Percentiles rank a stretch among this genome's conserved stretches.
phyloP scores from a whole-genome alignment of 2,113 vertebrate genomes.

The Emberiza fucata region DNA sequence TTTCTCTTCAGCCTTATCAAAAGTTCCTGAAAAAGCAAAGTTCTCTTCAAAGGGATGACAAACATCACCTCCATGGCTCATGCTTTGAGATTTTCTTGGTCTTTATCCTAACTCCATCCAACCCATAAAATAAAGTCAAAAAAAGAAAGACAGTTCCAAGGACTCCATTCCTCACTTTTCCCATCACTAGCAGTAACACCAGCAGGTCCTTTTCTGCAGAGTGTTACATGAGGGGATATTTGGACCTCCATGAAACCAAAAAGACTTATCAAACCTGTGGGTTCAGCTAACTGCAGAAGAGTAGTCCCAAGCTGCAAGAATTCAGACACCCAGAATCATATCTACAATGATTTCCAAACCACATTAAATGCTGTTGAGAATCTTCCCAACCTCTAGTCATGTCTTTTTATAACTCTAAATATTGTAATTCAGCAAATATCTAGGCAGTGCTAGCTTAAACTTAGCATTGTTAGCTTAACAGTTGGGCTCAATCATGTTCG shows the following conservation, averaged over 20 bases:
- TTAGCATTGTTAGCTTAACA: background rate
- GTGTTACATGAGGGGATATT: background rate
- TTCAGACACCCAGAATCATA: background rate
- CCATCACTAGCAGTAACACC: background rate
- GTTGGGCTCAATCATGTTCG: background rate
- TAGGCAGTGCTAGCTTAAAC: background rate
- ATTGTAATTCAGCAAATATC: background rate
- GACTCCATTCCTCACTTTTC: background rate
- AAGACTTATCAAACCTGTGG: background rate
- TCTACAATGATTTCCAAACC: background rate
- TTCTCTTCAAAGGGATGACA: background rate
- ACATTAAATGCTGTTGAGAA: background rate
- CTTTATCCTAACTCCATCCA: background rate
- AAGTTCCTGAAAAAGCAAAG: background rate
- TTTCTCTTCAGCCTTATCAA: background rate
- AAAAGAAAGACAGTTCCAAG: background rate
- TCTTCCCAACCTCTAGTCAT: background rate
- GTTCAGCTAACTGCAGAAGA: background rate
- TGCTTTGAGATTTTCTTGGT: background rate
- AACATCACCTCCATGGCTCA: background rate
- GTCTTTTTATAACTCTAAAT: background rate
- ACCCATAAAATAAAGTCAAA: background rate
- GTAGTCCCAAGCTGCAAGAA: fast-evolving
- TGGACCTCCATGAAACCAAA: background rate
- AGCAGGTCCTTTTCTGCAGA: background rate